Evolutionary conservation across 2,888 invertebrate species (phyloP).

Genomic region (Hypsopygia costalis): DNA sequence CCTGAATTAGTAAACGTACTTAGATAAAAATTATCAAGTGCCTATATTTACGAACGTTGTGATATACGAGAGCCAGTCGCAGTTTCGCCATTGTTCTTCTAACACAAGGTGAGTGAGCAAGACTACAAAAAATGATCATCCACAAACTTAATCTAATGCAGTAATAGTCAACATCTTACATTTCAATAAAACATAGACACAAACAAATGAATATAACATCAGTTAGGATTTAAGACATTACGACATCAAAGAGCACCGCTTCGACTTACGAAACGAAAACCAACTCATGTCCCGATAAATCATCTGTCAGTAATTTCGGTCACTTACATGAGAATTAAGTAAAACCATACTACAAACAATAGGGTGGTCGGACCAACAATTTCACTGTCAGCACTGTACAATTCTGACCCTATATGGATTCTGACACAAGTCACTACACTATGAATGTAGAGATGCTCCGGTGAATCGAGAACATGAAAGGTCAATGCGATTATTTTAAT

Average conservation of each 20-base stretch:
- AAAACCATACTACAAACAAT: conserved; percentile 31
- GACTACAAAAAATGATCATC: too few species aligned
- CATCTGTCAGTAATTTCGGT: conserved; percentile 21
- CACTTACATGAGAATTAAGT: conserved; percentile 29
- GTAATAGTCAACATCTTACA: too few species aligned
- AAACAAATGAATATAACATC: neutral
- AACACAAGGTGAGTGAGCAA: too few species aligned
- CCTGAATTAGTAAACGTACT: too few species aligned
- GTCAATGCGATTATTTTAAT: conserved; percentile 69
- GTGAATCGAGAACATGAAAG: conserved; percentile 54
- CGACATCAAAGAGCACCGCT: neutral
- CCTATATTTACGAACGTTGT: too few species aligned
- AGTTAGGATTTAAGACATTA: neutral
- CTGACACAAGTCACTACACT: conserved; percentile 51
- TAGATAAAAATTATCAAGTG: too few species aligned
- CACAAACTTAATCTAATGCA: too few species aligned
- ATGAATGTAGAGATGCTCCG: conserved; percentile 58
- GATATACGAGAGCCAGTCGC: too few species aligned
- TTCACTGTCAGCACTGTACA: conserved; percentile 52
- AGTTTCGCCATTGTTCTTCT: too few species aligned
- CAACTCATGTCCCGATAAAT: conserved; percentile 27
- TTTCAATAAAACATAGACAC: neutral
- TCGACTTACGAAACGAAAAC: neutral
- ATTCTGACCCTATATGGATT: conserved; percentile 43
- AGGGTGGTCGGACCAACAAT: conserved; percentile 43